Percentiles rank a stretch among this genome's conserved stretches.
Conservation (phyloP, 2,888 invertebrate species). For the Scaptomyza reducta region DNA sequence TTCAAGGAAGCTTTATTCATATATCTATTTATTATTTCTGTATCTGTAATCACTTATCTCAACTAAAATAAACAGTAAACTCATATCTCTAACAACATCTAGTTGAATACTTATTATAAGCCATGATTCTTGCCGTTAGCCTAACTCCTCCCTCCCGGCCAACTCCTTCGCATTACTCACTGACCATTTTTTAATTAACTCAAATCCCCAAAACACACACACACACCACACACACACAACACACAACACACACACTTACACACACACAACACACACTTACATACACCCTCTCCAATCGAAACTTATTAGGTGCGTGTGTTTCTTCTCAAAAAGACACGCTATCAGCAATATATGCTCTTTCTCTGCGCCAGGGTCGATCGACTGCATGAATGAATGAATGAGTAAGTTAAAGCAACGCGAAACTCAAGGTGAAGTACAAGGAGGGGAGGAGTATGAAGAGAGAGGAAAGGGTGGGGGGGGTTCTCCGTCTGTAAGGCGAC, state of each 20-base stretch:
- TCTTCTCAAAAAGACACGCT: slow-evolving; percentile 18
- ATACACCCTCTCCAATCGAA: slow-evolving; percentile 52
- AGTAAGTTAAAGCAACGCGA: slow-evolving; percentile 30
- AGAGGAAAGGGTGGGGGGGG: background rate
- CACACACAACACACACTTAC: no score
- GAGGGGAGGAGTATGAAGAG: no score
- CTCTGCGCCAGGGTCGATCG: background rate
- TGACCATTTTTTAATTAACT: slow-evolving; percentile 62
- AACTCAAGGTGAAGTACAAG: slow-evolving; percentile 10
- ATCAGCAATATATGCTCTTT: slow-evolving; percentile 4
- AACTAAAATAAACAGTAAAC: background rate
- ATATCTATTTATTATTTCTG: no score
- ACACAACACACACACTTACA: no score
- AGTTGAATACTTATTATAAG: background rate
- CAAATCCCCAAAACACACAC: slow-evolving; percentile 16
- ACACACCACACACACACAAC: background rate
- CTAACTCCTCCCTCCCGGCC: background rate
- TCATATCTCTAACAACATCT: background rate
- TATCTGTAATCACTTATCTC: background rate
- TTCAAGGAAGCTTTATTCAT: no score
- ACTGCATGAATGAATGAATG: slow-evolving; percentile 47
- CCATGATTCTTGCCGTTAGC: slow-evolving; percentile 14
- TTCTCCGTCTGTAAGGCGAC: slow-evolving; percentile 61
- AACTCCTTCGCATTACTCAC: slow-evolving; percentile 1
- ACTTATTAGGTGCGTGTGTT: slow-evolving; percentile 72